Conservation (phyloP, 2,113 vertebrate species). For the Nyctereutes procyonoides region DNA sequence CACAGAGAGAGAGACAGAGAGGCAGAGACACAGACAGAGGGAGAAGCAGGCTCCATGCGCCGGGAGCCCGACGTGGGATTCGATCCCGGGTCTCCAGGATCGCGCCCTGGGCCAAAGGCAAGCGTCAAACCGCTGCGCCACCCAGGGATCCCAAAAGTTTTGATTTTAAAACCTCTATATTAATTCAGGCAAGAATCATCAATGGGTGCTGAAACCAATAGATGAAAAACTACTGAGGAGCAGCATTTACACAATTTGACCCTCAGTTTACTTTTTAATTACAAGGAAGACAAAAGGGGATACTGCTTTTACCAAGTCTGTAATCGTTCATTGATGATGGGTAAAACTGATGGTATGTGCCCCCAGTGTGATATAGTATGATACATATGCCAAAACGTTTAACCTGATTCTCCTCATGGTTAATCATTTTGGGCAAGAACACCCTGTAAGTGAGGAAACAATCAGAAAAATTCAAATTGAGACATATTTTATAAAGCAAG, state of each 20-base stretch:
- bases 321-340: background rate
- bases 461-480: constrained; percentile 54
- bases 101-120: too few species aligned
- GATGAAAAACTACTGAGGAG: background rate
- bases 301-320: background rate
- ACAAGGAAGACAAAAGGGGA: background rate
- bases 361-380: background rate
- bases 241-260: background rate
- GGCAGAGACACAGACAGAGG: too few species aligned
- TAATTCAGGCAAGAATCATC: constrained; percentile 28
- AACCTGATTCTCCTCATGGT: constrained; percentile 26
- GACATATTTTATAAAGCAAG: constrained; percentile 22
- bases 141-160: too few species aligned
- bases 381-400: background rate
- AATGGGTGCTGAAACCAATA: background rate
- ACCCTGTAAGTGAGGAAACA: background rate
- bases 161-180: background rate
- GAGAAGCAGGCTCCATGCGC: too few species aligned
- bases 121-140: too few species aligned
- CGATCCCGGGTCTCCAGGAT: too few species aligned
- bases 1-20: too few species aligned
- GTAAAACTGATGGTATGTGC: background rate
- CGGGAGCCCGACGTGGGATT: too few species aligned
- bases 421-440: constrained; percentile 34
- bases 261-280: constrained; percentile 3